phyloP scores from a whole-genome alignment of 2,113 vertebrate genomes.

The Sturnus vulgaris region DNA sequence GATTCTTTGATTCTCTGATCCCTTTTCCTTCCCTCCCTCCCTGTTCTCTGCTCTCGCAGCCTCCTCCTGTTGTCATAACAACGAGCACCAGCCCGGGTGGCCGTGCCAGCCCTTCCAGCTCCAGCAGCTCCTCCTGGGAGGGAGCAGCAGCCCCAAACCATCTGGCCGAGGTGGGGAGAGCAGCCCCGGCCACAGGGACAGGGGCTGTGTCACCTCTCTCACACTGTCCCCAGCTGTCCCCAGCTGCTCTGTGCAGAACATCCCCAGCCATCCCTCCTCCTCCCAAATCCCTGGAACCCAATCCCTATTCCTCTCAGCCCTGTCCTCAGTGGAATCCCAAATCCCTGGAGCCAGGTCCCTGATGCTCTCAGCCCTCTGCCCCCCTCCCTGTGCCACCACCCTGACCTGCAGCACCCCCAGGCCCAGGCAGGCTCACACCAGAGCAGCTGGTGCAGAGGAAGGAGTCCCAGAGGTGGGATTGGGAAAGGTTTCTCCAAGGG shows the following conservation, averaged over 20 bases:
- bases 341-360: neutral
- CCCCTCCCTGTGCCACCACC: neutral
- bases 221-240: neutral
- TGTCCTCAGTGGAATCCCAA: neutral
- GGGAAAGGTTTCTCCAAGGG: neutral
- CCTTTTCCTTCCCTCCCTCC: neutral
- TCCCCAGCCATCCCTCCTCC: neutral
- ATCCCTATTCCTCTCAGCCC: fast-evolving
- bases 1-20: neutral
- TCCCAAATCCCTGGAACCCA: neutral
- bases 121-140: neutral
- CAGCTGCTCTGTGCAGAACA: fast-evolving
- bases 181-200: neutral
- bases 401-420: neutral
- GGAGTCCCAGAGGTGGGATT: neutral
- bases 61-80: constrained; percentile 52
- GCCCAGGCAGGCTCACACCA: neutral
- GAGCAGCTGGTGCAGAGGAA: neutral
- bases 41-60: neutral
- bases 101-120: neutral
- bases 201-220: neutral
- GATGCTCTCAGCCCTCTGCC: neutral
- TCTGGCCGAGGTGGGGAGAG: neutral
- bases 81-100: neutral
- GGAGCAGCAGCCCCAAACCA: neutral